Percentiles rank a stretch among this genome's conserved stretches.
These are phyloP conservation scores for Bombus pyrosoma DNA, from an alignment of 1,140 invertebrate genomes.

Conservation along the genomic window DNA sequence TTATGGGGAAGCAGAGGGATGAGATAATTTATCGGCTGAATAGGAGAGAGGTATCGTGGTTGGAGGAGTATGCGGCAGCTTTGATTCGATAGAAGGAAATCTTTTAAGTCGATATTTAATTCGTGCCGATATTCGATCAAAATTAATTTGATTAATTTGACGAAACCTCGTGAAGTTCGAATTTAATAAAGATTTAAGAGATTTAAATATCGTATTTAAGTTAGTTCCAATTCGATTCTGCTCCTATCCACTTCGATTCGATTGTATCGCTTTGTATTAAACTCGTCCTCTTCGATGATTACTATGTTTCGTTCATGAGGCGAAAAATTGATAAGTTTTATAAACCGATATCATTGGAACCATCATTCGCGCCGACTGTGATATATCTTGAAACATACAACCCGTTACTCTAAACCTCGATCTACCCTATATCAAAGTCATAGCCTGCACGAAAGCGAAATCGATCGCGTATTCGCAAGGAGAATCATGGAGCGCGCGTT, in stretches of 20 bases:
- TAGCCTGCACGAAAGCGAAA: neutral
- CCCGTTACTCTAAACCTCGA: neutral
- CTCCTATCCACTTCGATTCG: neutral
- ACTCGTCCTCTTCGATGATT: no score
- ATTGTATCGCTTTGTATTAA: no score
- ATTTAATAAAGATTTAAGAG: neutral
- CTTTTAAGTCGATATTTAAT: neutral
- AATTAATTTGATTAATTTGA: neutral
- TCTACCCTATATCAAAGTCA: neutral
- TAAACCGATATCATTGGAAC: neutral
- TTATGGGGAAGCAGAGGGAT: neutral
- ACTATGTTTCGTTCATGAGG: no score
- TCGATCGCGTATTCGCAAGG: neutral
- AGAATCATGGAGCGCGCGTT: conserved; percentile 11
- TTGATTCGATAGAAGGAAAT: neutral
- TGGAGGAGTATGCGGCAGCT: neutral
- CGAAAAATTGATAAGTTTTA: no score
- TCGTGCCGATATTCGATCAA: neutral
- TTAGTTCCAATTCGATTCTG: neutral
- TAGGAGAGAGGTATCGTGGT: neutral
- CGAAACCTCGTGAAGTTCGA: neutral
- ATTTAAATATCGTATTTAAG: neutral
- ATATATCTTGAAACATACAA: no score
- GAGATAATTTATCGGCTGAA: neutral
- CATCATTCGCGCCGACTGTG: no score